Evolutionary conservation across 2,113 vertebrate genomes (phyloP).

Genomic region (Bagarius yarrelli): DNA sequence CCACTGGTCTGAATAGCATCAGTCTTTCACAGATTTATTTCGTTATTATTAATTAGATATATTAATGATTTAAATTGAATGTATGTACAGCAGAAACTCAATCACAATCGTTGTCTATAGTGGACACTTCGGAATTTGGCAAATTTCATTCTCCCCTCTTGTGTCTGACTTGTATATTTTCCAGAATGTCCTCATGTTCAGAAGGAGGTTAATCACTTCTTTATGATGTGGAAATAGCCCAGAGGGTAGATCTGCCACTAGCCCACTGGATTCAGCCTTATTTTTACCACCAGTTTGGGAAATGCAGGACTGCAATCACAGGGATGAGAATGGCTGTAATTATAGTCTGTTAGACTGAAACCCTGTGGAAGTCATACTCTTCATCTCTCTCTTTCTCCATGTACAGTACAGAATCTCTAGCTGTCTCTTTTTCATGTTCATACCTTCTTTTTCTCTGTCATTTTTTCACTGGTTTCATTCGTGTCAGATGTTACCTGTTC

Average conservation of each 20-base stretch:
- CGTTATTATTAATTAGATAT: neutral
- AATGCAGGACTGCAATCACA: constrained; percentile 67
- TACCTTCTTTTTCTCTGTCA: constrained; percentile 10
- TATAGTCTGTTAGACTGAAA: constrained; percentile 69
- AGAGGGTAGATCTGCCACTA: constrained; percentile 74
- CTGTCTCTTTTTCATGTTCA: constrained; percentile 18
- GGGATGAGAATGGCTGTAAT: constrained; percentile 79
- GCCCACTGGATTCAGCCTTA: constrained; percentile 52
- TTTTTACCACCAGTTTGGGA: constrained; percentile 71
- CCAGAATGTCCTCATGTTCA: constrained; percentile 63
- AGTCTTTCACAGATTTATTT: neutral
- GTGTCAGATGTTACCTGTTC: constrained; percentile 30
- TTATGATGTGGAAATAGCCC: constrained; percentile 73
- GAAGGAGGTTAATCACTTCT: constrained; percentile 73
- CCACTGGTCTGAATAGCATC: too few relatives aligned
- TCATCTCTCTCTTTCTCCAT: constrained; percentile 2
- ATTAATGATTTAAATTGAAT: neutral
- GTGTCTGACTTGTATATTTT: constrained; percentile 63
- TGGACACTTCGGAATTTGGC: constrained; percentile 31
- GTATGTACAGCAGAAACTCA: constrained; percentile 3
- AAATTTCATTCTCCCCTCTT: constrained; percentile 55
- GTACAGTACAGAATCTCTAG: neutral
- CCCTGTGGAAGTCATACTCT: constrained; percentile 36
- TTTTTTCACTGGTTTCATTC: constrained; percentile 40
- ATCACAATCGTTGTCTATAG: constrained; percentile 32